phyloP scores from a whole-genome alignment of 2,888 invertebrate species.

The Saturnia japonica region DNA sequence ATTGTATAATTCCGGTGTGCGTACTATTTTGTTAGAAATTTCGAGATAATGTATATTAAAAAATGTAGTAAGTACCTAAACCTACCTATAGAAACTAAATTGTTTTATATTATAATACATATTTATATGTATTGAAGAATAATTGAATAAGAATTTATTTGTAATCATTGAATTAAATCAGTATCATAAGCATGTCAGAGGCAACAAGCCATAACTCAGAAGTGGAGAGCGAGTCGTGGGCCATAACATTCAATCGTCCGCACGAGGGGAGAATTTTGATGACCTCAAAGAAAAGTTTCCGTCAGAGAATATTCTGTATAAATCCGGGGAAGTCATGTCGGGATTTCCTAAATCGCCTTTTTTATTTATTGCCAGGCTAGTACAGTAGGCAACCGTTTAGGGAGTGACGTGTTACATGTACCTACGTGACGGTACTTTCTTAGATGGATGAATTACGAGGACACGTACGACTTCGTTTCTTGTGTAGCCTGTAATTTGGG shows the following conservation, averaged over 20 bases:
- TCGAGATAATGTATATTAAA: background rate
- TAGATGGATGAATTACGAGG: conserved; percentile 47
- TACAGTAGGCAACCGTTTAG: conserved; percentile 68
- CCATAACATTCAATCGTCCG: conserved; percentile 80
- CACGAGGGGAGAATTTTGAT: conserved; percentile 77
- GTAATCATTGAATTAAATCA: conserved; percentile 69
- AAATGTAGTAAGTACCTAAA: background rate
- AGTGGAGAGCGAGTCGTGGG: conserved; percentile 73
- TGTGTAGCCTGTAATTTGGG: conserved; percentile 19
- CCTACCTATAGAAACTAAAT: too few relatives aligned
- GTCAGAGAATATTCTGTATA: conserved; percentile 73
- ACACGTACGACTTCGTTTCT: conserved; percentile 42
- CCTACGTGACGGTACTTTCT: conserved; percentile 58
- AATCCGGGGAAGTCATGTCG: conserved; percentile 76
- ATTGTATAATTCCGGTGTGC: background rate
- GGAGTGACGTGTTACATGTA: conserved; percentile 60
- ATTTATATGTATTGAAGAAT: background rate
- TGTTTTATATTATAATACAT: background rate
- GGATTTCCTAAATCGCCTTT: conserved; percentile 78
- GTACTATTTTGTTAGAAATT: background rate
- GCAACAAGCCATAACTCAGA: conserved; percentile 71
- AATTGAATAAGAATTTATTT: conserved; percentile 21
- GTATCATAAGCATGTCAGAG: conserved; percentile 66
- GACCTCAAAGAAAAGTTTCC: conserved; percentile 76
- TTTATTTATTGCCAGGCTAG: conserved; percentile 74